Evolutionary conservation across 2,888 invertebrate genomes (phyloP), one percentile per base, ranked within the genome.

Genomic region (Scelioninae gen. 2): DNA sequence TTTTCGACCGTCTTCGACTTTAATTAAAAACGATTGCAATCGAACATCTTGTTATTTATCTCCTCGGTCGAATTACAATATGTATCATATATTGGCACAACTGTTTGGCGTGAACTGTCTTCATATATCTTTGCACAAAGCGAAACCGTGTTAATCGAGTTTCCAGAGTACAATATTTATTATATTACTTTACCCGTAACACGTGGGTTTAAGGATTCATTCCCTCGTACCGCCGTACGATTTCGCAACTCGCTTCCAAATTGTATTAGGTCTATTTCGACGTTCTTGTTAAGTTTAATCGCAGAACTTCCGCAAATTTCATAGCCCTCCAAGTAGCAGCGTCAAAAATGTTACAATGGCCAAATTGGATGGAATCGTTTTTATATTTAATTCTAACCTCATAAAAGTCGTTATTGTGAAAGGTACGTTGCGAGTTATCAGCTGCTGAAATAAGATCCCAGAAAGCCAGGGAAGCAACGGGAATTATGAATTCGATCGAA

Each of bases 191-290:
- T 69, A 11, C 53, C 39, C 60, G 48, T 45, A 53, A 13, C 53
- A 45, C 53, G 41, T 60, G 60, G 39, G 37, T 60, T 58, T 60
- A 46, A 60, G 60, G 52, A 69, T 61, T 69, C 60, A 39, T 61
- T 69, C 37, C 7, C 53, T 19, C 19, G 25, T 16, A 13, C 37
- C 18, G 13, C 43, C 11, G 50, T 48, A 35, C 58, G 46, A 67
- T 60, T 61, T 39, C 43, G 41, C 45, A 61, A 53, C 33, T 69
- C 9, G 33, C 53, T 61, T 53, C 46, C 53, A 53, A 69, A 69
- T 69, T 53, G 39, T 37, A 69, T 69, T 60, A 53, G 60, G 37
- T 52, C 68, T 69, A 60, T 61, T 61, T 61, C 68, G 53, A 16
- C 18, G 22, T 11, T 45, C 37, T 45, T 35, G 52, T 52, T 68